Conservation (phyloP, 2,113 vertebrate genomes). For the Microcebus tavaratra region DNA sequence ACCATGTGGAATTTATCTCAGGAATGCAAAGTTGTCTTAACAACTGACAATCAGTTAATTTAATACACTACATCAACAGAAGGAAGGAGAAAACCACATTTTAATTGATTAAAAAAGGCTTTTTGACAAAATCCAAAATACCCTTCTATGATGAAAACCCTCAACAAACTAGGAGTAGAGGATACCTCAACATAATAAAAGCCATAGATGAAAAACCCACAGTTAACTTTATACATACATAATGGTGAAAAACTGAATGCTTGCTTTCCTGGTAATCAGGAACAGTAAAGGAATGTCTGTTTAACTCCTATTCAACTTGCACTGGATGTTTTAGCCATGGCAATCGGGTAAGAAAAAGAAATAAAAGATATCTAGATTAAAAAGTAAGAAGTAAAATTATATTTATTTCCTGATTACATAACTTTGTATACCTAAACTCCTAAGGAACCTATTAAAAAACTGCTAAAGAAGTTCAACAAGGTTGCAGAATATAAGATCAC, state of each 20-base stretch:
- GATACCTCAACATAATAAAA: neutral
- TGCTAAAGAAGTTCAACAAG: neutral
- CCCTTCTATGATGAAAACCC: neutral
- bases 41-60: neutral
- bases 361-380: neutral
- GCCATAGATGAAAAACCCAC: neutral
- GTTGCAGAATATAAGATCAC: neutral
- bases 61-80: neutral
- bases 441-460: neutral
- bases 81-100: neutral
- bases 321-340: neutral
- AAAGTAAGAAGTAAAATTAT: neutral
- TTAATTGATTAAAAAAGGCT: neutral
- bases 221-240: neutral
- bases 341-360: neutral
- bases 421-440: neutral
- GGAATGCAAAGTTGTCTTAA: neutral
- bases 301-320: neutral
- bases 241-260: neutral
- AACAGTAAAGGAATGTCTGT: neutral
- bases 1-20: neutral
- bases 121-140: slow-evolving; percentile 29
- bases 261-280: neutral
- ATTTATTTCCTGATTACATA: neutral
- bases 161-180: neutral